Evolutionary conservation across 2,888 invertebrate species (phyloP).

Genomic region (Erynnis tages): DNA sequence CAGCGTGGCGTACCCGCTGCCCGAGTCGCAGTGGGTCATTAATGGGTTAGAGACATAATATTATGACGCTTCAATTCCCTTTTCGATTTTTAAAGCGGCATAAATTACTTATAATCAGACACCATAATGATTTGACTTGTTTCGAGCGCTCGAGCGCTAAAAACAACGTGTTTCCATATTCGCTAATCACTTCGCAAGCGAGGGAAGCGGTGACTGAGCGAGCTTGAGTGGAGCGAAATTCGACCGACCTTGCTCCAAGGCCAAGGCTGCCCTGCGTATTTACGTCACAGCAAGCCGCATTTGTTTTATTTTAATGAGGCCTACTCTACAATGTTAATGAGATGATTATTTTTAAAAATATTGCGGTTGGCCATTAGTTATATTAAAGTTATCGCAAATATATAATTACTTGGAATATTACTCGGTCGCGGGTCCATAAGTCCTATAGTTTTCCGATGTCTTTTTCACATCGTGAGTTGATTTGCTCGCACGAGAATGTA

Average conservation of each 20-base stretch:
- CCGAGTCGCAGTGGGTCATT: no score
- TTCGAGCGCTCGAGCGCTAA: not conserved
- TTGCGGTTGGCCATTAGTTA: not conserved
- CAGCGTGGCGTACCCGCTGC: no score
- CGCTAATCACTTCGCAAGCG: constrained; percentile 17
- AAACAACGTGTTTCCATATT: constrained; percentile 17
- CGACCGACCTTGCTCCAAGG: constrained; percentile 26
- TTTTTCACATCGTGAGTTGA: no score
- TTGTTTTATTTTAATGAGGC: constrained; percentile 33
- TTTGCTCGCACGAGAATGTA: no score
- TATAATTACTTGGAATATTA: no score
- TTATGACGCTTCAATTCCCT: not conserved
- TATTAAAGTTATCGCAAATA: not conserved
- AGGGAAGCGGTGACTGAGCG: constrained; percentile 1
- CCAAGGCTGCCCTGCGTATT: constrained; percentile 28
- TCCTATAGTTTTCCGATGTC: no score
- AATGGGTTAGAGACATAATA: no score
- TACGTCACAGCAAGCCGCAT: constrained; percentile 35
- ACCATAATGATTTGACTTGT: constrained; percentile 2
- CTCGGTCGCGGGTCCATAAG: no score
- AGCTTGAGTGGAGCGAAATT: constrained; percentile 18
- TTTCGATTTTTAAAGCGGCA: not conserved
- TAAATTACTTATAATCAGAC: not conserved
- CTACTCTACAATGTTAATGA: constrained; percentile 22
- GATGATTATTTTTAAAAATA: constrained; percentile 23